Conservation (phyloP, 2,888 invertebrate species). For the Acrobasis suavella region DNA sequence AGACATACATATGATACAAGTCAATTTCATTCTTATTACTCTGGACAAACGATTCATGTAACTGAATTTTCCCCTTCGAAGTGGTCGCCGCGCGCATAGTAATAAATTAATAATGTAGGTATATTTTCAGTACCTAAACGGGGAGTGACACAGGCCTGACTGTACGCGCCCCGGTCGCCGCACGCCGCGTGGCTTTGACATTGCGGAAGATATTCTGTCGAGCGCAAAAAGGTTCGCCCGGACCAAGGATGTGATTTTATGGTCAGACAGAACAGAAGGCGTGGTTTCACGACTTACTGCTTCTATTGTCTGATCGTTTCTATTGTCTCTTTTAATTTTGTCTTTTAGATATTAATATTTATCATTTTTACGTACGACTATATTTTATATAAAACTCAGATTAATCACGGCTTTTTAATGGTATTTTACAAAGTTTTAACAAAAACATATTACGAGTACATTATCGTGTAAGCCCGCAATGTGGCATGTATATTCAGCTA, state of each 20-base stretch:
- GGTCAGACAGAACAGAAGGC: conserved; percentile 14
- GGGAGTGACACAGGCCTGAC: no score
- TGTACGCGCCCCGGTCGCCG: not conserved
- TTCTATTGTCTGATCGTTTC: conserved; percentile 8
- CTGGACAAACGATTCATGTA: no score
- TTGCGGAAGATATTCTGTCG: conserved; percentile 16
- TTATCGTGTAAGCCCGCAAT: not conserved
- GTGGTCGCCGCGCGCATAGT: no score
- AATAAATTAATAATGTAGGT: no score
- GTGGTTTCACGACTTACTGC: conserved; percentile 11
- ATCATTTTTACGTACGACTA: not conserved
- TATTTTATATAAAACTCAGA: not conserved
- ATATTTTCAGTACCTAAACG: no score
- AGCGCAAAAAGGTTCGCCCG: conserved; percentile 13
- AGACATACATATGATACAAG: no score
- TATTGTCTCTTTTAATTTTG: conserved; percentile 1
- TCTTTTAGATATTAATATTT: not conserved
- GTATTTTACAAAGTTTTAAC: not conserved
- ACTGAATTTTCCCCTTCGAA: no score
- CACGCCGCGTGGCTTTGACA: conserved; percentile 12
- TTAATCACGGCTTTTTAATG: not conserved
- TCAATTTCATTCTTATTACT: no score
- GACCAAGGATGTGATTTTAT: conserved; percentile 15
- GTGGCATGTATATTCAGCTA: conserved; percentile 1
- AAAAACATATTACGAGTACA: conserved; percentile 8